A percentile compares a stretch with the other conserved stretches of the same genome.
Evolutionary conservation across 53 echinoderm and acorn worm genomes (phyloP).

Genomic region (Holothuria leucospilota): DNA sequence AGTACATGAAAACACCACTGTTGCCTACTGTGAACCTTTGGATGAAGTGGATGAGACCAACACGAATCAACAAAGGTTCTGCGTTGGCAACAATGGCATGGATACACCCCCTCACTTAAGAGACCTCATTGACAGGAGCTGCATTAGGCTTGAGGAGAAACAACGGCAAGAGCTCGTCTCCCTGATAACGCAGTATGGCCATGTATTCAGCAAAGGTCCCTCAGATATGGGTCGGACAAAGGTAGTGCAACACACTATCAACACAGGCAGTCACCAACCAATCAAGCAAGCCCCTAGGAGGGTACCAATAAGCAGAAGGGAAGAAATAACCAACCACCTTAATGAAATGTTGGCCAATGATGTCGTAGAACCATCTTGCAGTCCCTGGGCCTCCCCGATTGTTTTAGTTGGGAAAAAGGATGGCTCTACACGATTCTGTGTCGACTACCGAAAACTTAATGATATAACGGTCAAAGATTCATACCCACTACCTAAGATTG

Average conservation of each 20-base stretch:
- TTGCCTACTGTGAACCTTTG: conserved; percentile 25
- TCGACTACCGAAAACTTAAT: too few relatives aligned
- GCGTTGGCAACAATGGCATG: background rate
- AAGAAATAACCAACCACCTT: conserved; percentile 32
- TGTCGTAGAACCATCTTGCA: conserved; percentile 28
- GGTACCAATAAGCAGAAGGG: background rate
- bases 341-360: conserved; percentile 36
- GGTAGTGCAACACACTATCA: conserved; percentile 60
- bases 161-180: background rate
- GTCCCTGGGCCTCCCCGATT: background rate
- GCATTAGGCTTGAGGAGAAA: background rate
- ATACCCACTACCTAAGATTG: background rate
- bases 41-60: background rate
- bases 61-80: too few relatives aligned
- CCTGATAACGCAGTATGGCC: background rate
- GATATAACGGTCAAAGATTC: background rate
- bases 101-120: conserved; percentile 1
- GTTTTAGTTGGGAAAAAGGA: background rate
- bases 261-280: conserved; percentile 61
- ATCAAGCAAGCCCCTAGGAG: conserved; percentile 54
- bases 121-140: background rate
- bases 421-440: too few relatives aligned
- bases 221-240: conserved; percentile 62
- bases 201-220: conserved; percentile 52
- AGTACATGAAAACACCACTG: conserved; percentile 46